Evolutionary conservation across 2,113 vertebrate species (phyloP), one percentile per base, ranked within the genome.

Genomic region (Mustela lutreola): DNA sequence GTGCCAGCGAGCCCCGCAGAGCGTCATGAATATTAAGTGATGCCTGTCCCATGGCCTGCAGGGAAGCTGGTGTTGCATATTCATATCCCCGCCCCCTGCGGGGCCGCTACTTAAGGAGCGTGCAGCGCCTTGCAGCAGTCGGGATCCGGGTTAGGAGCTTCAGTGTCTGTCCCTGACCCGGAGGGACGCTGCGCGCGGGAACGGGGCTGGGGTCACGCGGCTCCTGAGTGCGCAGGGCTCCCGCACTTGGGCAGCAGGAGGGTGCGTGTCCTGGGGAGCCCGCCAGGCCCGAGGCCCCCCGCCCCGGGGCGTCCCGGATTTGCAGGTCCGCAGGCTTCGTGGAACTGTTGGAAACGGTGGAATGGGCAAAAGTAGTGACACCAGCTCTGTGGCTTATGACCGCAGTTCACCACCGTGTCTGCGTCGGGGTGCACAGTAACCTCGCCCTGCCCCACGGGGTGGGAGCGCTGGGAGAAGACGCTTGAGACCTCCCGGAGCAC

Each of bases 131-230:
- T 88, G 98, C 98, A 2, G 14, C 1, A 3, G 2, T 7, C 5
- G 0, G 5, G 28, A 18, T 10, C 16, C 7, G 16, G 0, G 16
- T 16, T 15, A 9, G 67, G 18, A 70, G 33, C 33, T 0, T 0
- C 16, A 0, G 7, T 0, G 1, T 4, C 18, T 0, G 7, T n/a
- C 4, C 24, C 18, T 9, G 10, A 4, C 0, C 4, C 4, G 0
- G 39, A 11, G 1, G 73, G 36, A 76, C 10, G 39, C 39, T 22
- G 73, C 14, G 73, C 42, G 14, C 42, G 12, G 12, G 26, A 22
- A 6, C 36, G 22, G 39, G 11, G 6, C 8, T 14, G 39, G 5
- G 22, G 22, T 26, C 36, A 5, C 26, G 36, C 71, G 71, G 42
- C 73, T 48, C 26, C 42, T 5, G 73, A 2, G 73, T 31, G 42